Percentiles rank a stretch among this genome's conserved stretches.
phyloP scores from a whole-genome alignment of 1,140 invertebrate species.

The Holotrichia oblita region DNA sequence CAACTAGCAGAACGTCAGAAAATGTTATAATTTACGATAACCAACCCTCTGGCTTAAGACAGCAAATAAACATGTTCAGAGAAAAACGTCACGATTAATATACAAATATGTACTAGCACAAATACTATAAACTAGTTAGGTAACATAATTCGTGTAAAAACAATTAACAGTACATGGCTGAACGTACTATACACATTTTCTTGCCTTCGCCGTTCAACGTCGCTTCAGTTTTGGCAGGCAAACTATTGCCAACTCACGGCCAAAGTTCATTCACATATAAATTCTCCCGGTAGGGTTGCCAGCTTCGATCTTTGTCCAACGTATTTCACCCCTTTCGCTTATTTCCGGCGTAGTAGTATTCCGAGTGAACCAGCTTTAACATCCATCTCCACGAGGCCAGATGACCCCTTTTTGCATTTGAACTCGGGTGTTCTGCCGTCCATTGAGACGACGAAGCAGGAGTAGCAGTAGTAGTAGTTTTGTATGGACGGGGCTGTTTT shows the following conservation, averaged over 20 bases:
- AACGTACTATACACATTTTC: background rate
- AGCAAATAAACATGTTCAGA: no score
- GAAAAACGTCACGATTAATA: no score
- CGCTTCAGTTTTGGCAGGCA: background rate
- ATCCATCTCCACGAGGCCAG: background rate
- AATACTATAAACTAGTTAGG: no score
- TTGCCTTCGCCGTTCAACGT: background rate
- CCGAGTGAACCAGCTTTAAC: background rate
- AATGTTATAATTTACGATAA: no score
- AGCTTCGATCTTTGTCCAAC: slow-evolving; percentile 3
- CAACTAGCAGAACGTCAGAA: no score
- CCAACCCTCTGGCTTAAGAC: no score
- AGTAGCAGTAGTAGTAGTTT: background rate
- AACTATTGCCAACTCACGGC: background rate
- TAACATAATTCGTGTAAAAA: no score
- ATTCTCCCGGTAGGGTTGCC: slow-evolving; percentile 8
- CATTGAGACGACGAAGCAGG: background rate
- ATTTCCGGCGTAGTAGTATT: background rate
- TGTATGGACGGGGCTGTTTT: background rate
- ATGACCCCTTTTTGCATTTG: slow-evolving; percentile 4
- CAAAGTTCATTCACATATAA: slow-evolving; percentile 13
- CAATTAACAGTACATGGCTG: no score
- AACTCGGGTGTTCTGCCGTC: background rate
- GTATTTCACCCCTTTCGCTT: background rate
- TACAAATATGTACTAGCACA: no score